phyloP scores from a whole-genome alignment of 2,888 invertebrate species.

The Netelia virgata region DNA sequence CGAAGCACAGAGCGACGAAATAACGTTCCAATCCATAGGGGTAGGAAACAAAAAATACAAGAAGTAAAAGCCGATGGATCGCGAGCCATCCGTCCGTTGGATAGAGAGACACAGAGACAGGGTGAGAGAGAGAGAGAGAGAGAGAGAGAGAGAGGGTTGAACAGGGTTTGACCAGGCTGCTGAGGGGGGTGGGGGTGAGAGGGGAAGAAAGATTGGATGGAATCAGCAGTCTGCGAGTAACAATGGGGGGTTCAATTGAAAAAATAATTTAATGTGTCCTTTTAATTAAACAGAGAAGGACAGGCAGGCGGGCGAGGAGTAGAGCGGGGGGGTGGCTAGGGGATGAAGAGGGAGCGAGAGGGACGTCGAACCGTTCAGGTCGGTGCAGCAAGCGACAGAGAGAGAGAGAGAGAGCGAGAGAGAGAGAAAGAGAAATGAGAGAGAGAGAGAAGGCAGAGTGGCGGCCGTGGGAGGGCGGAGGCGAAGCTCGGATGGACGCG shows the following conservation, averaged over 20 bases:
- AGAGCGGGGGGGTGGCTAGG: slow-evolving; percentile 79
- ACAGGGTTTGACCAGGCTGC: slow-evolving; percentile 55
- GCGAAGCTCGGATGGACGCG: slow-evolving; percentile 85
- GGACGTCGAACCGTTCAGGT: slow-evolving; percentile 62
- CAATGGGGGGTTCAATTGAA: slow-evolving; percentile 84
- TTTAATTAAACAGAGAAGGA: slow-evolving; percentile 84
- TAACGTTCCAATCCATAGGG: slow-evolving; percentile 67
- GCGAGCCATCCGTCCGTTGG: slow-evolving; percentile 50
- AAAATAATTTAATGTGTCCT: slow-evolving; percentile 85
- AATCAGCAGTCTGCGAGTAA: slow-evolving; percentile 84
- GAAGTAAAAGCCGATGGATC: slow-evolving; percentile 67
- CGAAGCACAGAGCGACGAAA: slow-evolving; percentile 74
- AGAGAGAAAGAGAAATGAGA: too few species aligned
- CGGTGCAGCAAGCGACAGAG: slow-evolving; percentile 28
- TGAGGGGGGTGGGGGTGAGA: slow-evolving; percentile 68
- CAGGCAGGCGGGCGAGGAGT: slow-evolving; percentile 75
- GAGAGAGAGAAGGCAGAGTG: slow-evolving; percentile 76
- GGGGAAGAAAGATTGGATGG: slow-evolving; percentile 82
- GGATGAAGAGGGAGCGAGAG: slow-evolving; percentile 75
- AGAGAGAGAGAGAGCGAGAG: slow-evolving; percentile 38
- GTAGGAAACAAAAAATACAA: slow-evolving; percentile 59
- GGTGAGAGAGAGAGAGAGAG: slow-evolving; percentile 69
- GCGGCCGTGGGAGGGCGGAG: slow-evolving; percentile 77
- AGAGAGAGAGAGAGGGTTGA: slow-evolving; percentile 67
- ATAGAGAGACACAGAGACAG: slow-evolving; percentile 66